Evolutionary conservation across 2,113 vertebrate genomes (phyloP), one percentile per base, ranked within the genome.

Genomic region (Apteryx owenii): DNA sequence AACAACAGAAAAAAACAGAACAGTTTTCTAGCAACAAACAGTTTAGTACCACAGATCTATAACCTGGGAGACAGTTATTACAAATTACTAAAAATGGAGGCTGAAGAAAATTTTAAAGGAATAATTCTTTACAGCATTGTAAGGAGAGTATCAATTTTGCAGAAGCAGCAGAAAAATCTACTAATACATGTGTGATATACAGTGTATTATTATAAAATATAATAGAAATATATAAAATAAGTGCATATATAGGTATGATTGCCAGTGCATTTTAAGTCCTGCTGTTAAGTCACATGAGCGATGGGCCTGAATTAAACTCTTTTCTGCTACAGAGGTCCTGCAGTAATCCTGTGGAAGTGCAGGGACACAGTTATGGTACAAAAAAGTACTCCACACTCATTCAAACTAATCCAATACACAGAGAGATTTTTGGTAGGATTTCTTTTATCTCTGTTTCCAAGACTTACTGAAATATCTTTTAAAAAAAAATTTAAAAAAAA

Each of bases 201-300:
- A 3, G 5, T 13, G 14, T 36, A 36, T 53, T 51, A 16, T 33
- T 28, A 50, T 12, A 69, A 51, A 88, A 40, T 6, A 36, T 5
- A 28, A 84, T 0, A 81, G 7, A 58, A 85, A 60, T n/a, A 14
- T 1, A 16, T 14, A 9, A 12, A 66, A 73, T 6, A 23, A 89
- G 25, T 5, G 44, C 20, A 62, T 5, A 26, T 0, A 0, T 4
- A 61, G 0, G 0, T 29, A 7, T 60, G 5, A 31, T 8, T 73
- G 48, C 11, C n/a, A 56, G 36, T 20, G 51, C 50, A 36, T 66
- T 85, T 91, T 22, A 87, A 71, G 46, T n/a, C 58, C 80, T 72
- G 60, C 53, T 68, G 36, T n/a, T 31, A 22, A 64, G 20, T 29
- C 33, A 3, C 2, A 21, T 7, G 9, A 85, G 36, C 2, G 1